Conservation (phyloP, 2,888 invertebrate species). For the Dione juno region DNA sequence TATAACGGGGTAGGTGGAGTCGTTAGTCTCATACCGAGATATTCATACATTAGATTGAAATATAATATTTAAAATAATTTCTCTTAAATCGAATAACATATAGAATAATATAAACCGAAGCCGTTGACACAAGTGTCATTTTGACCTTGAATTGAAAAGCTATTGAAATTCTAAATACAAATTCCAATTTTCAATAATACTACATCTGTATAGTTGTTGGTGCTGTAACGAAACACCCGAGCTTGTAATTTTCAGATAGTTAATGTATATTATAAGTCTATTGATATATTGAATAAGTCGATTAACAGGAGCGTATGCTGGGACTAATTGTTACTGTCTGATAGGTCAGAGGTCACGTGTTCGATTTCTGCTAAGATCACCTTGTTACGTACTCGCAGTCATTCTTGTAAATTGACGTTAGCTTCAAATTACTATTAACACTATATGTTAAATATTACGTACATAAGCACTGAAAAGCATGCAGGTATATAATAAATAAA, state of each 20-base stretch:
- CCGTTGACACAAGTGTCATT: not conserved
- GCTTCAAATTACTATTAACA: no score
- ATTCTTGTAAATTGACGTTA: no score
- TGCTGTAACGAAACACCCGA: not conserved
- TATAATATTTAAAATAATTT: not conserved
- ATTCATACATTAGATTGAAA: not conserved
- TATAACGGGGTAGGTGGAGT: no score
- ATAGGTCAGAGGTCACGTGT: not conserved
- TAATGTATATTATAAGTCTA: not conserved
- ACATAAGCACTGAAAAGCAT: no score
- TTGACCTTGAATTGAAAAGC: not conserved
- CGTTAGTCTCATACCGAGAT: no score
- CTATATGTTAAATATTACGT: no score
- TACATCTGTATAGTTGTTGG: constrained; percentile 4
- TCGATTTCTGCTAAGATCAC: not conserved
- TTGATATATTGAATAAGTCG: not conserved
- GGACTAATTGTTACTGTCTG: not conserved
- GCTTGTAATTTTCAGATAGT: not conserved
- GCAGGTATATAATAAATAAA: no score
- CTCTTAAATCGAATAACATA: not conserved
- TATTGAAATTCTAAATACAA: constrained; percentile 13
- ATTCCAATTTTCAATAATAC: constrained; percentile 9
- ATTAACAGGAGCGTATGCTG: not conserved
- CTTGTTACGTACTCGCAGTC: no score
- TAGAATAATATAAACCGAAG: not conserved